Evolutionary conservation across 1,140 invertebrate genomes (phyloP).

Genomic region (Drosophila kurseongensis): DNA sequence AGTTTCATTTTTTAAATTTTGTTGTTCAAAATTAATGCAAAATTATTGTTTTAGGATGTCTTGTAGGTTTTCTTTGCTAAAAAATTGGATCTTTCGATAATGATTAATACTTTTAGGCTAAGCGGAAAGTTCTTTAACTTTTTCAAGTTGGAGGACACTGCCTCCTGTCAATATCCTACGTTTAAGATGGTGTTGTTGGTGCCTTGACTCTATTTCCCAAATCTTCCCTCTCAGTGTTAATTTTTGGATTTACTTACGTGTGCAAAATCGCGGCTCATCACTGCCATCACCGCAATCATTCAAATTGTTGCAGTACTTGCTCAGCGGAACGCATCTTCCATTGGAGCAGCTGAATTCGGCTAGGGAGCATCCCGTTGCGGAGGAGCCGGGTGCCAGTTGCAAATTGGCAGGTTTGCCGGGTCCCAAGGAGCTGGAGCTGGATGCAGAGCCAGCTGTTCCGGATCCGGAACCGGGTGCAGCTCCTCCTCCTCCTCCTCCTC

Average conservation of each 20-base stretch:
- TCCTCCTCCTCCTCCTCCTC: constrained; percentile 17
- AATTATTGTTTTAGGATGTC: no score
- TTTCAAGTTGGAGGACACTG: no score
- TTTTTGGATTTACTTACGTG: constrained; percentile 89
- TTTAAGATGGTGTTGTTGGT: no score
- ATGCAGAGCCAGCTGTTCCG: constrained; percentile 33
- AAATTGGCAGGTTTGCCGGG: constrained; percentile 59
- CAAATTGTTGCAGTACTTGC: constrained; percentile 92
- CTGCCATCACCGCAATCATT: constrained; percentile 94
- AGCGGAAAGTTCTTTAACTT: no score
- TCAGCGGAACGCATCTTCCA: constrained; percentile 91
- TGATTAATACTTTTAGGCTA: no score
- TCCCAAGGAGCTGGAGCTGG: constrained; percentile 21
- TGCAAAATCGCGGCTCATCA: constrained; percentile 93
- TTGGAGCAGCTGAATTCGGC: constrained; percentile 93
- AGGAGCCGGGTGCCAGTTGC: constrained; percentile 44
- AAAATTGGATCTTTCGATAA: no score
- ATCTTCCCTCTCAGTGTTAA: no score
- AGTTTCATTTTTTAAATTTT: no score
- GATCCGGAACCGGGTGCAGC: constrained; percentile 25
- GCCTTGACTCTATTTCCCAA: not conserved
- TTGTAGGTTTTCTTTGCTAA: no score
- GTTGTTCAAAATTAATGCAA: no score
- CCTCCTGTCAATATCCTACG: no score
- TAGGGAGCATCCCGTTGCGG: constrained; percentile 87